Evolutionary conservation across 23 tunicate species (phyloP).

Genomic region (Ciona savignyi): DNA sequence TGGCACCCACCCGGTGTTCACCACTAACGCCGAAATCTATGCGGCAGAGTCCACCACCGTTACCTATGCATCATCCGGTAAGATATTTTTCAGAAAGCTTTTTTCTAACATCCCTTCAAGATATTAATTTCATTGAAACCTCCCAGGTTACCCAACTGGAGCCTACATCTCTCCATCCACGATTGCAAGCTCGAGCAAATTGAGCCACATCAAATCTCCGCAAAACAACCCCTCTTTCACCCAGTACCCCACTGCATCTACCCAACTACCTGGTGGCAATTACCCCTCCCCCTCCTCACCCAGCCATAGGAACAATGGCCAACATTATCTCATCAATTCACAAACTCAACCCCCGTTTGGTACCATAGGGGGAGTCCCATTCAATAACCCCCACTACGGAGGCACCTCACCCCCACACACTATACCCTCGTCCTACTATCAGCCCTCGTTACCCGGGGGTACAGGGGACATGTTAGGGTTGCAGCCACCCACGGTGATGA

Average conservation of each 20-base stretch:
- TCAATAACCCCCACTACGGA: constrained; percentile 4
- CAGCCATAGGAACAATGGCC: constrained; percentile 4
- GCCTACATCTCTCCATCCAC: constrained; percentile 15
- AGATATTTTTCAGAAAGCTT: background rate
- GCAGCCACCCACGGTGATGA: constrained; percentile 11
- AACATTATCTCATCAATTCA: background rate
- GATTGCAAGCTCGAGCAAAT: background rate
- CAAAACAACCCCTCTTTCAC: constrained; percentile 10
- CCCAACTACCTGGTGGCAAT: constrained; percentile 13
- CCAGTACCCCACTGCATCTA: constrained; percentile 16
- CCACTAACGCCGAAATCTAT: constrained; percentile 52
- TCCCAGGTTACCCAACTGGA: constrained; percentile 2
- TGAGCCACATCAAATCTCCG: constrained; percentile 3
- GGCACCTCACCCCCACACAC: constrained; percentile 18
- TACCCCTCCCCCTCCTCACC: constrained; percentile 24
- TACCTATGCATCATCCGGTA: constrained; percentile 72
- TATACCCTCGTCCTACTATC: constrained; percentile 5
- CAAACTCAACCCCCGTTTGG: constrained; percentile 24
- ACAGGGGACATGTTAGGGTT: constrained; percentile 23
- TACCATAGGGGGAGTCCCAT: constrained; percentile 9
- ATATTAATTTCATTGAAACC: too few species aligned
- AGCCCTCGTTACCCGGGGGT: constrained; percentile 18
- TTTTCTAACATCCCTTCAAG: too few species aligned
- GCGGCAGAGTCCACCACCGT: constrained; percentile 35
- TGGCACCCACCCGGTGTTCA: constrained; percentile 17